Evolutionary conservation across 2,113 vertebrate species (phyloP).

Genomic region (Malurus melanocephalus): DNA sequence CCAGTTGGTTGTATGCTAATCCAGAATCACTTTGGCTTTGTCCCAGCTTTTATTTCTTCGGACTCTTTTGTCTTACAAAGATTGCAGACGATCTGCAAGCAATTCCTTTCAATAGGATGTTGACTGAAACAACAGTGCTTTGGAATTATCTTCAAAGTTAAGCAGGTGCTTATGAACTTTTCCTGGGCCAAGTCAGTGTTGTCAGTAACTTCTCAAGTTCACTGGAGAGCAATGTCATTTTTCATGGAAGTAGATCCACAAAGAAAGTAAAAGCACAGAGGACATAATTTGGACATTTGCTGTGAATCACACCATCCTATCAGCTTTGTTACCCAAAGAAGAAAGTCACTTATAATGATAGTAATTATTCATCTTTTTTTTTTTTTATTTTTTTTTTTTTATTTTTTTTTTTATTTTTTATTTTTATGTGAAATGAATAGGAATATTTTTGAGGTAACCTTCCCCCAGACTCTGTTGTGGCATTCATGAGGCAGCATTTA

Average conservation of each 20-base stretch:
- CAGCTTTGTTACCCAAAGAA: not conserved
- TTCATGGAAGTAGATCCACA: not conserved
- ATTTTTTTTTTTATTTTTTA: not conserved
- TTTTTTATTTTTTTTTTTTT: not conserved
- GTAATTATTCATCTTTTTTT: not conserved
- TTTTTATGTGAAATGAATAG: not conserved
- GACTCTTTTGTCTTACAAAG: not conserved
- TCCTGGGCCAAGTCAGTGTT: not conserved
- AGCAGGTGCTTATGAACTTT: not conserved
- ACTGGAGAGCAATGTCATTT: not conserved
- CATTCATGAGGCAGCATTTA: not conserved
- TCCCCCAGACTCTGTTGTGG: not conserved
- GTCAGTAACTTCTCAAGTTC: not conserved
- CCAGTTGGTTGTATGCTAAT: not conserved
- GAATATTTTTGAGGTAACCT: not conserved
- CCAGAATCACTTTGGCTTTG: not conserved
- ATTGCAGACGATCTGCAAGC: not conserved
- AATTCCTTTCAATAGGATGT: not conserved
- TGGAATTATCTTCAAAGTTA: not conserved
- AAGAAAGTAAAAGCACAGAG: not conserved
- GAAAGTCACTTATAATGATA: not conserved
- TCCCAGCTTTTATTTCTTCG: not conserved
- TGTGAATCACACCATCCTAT: not conserved
- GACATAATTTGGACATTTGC: accelerated
- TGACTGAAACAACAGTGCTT: not conserved